Percentiles rank a stretch among this genome's conserved stretches.
Conservation (phyloP, 2,113 vertebrate species). For the Anas platyrhynchos region DNA sequence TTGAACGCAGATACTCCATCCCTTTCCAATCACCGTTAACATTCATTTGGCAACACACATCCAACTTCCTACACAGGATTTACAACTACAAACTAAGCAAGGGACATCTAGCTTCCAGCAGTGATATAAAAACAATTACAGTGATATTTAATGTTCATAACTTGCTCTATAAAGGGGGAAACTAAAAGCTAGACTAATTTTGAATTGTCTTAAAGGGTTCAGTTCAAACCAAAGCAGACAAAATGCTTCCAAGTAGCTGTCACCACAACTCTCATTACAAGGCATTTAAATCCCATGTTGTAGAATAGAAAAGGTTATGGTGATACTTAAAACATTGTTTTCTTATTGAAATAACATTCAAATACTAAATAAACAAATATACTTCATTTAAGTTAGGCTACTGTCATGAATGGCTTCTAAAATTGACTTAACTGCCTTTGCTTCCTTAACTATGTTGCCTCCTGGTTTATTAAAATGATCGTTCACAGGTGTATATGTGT, state of each 20-base stretch:
- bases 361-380: not conserved
- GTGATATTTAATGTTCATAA: not conserved
- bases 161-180: not conserved
- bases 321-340: not conserved
- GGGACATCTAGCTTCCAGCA: not conserved
- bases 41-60: not conserved
- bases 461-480: not conserved
- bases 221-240: not conserved
- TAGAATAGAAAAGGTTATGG: not conserved
- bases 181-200: not conserved
- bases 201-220: not conserved
- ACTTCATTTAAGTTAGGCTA: not conserved
- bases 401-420: not conserved
- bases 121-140: not conserved
- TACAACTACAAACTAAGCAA: not conserved
- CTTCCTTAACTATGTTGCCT: not conserved
- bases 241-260: accelerated
- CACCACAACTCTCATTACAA: not conserved
- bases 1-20: not conserved
- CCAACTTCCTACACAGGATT: not conserved
- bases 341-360: not conserved
- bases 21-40: not conserved
- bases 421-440: not conserved
- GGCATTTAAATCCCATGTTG: not conserved
- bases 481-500: not conserved